Conservation (phyloP, 2,113 vertebrate species). For the Marmota flaviventris region DNA sequence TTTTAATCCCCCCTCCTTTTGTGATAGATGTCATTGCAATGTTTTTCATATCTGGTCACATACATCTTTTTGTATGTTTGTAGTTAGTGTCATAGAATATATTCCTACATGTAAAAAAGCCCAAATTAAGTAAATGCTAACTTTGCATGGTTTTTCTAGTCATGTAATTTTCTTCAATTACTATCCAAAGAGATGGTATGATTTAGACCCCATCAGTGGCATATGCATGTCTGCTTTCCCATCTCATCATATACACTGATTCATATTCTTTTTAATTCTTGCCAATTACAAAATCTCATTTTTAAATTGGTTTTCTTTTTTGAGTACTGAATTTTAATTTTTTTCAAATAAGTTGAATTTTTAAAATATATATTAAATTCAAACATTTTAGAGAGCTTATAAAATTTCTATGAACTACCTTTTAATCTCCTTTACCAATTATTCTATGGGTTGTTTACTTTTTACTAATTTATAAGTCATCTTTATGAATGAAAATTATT, state of each 20-base stretch:
- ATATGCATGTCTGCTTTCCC: background rate
- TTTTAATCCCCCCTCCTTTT: background rate
- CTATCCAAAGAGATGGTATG: background rate
- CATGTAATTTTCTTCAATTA: background rate
- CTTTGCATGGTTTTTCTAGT: background rate
- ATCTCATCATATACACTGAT: background rate
- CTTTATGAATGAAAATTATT: background rate
- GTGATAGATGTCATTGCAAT: background rate
- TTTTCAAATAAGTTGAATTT: background rate
- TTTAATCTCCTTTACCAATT: background rate
- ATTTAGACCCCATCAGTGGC: background rate
- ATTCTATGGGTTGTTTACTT: background rate
- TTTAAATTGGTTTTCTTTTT: background rate
- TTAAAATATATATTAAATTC: background rate
- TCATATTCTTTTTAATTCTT: background rate
- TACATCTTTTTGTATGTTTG: background rate
- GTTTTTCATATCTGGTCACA: background rate
- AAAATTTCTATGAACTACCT: background rate
- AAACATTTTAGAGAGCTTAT: background rate
- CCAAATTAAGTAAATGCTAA: background rate
- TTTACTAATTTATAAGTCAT: background rate
- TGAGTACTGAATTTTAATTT: background rate
- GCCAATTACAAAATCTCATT: background rate
- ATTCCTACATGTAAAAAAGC: constrained; percentile 7
- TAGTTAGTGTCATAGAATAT: background rate